Evolutionary conservation across 53 echinoderm and acorn worm species (phyloP).

Genomic region (Temnopleurus reevesii): DNA sequence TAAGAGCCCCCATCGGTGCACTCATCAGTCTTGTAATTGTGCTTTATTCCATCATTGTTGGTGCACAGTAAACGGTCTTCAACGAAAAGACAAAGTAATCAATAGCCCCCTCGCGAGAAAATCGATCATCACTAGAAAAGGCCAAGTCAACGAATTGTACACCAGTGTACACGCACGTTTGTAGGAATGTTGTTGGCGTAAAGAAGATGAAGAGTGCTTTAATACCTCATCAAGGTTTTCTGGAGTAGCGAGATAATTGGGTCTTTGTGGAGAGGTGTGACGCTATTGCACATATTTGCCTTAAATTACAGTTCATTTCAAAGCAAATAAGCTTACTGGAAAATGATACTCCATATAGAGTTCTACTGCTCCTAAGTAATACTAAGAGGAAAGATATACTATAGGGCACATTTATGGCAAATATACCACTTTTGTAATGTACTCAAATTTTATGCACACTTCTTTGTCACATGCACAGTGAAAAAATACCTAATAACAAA

Average conservation of each 20-base stretch:
- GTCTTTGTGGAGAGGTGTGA: slow-evolving; percentile 42
- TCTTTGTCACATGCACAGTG: no score
- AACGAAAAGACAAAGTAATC: slow-evolving; percentile 39
- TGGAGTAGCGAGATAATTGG: not conserved
- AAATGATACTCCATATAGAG: not conserved
- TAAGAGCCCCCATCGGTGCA: not conserved
- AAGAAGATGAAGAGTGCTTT: not conserved
- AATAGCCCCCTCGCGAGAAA: not conserved
- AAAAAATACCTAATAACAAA: no score
- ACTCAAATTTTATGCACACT: no score
- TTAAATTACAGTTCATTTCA: not conserved
- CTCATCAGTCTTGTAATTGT: slow-evolving; percentile 44
- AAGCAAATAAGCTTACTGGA: not conserved
- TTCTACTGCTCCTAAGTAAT: no score
- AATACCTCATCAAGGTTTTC: slow-evolving; percentile 23
- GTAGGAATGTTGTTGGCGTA: not conserved
- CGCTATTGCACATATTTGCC: not conserved
- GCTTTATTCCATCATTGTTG: slow-evolving; percentile 54
- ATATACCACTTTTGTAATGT: no score
- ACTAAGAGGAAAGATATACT: no score
- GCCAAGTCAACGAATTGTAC: not conserved
- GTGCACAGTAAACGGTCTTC: slow-evolving; percentile 39
- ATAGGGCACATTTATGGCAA: no score
- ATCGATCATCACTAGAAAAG: slow-evolving; percentile 14
- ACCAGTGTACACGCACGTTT: not conserved